Evolutionary conservation across 2,113 vertebrate genomes (phyloP), one percentile per base, ranked within the genome.

Genomic region (Callocephalon fimbriatum): DNA sequence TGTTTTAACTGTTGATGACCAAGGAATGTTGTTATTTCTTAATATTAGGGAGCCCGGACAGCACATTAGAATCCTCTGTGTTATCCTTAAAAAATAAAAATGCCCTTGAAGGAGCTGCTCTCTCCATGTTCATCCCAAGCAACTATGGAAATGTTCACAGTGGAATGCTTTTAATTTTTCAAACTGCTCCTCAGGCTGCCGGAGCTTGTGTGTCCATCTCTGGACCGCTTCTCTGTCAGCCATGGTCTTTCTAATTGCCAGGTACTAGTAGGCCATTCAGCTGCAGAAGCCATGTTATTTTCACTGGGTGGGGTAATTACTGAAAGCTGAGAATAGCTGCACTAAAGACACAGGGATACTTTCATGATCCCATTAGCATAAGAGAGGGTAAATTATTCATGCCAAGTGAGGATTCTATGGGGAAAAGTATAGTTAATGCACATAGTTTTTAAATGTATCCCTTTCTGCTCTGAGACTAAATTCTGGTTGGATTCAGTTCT

Each of bases 331-430:
- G 99, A 99, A 99, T 99, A 99, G 99, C 99, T 99, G 98, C 98
- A 98, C 97, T 97, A 98, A 98, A 98, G 99, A 98, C 98, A 97
- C 98, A 98, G 99, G 99, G 99, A 99, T 99, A 99, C 99, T 99
- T 99, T 99, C 99, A 99, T 99, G 98, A 99, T 99, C 98, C 99
- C 99, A 99, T 99, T 99, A 99, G 99, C 99, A 99, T 99, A 99
- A 99, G 98, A 99, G 99, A 98, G 98, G 98, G 98, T 99, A 99
- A 99, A 99, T 99, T 99, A 99, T 99, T 99, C 99, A 99, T 99
- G 99, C 96, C 97, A 98, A 99, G 99, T 99, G 98, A 99, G 98
- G 99, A 99, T 99, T 99, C 99, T 99, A 98, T 99, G 99, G 99
- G 99, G 99, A 99, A 99, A 99, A 99, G 98, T 99, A 99, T 99